Evolutionary conservation across 2,888 invertebrate genomes (phyloP), one percentile per base, ranked within the genome.

Genomic region (Leptogaster cylindrica): DNA sequence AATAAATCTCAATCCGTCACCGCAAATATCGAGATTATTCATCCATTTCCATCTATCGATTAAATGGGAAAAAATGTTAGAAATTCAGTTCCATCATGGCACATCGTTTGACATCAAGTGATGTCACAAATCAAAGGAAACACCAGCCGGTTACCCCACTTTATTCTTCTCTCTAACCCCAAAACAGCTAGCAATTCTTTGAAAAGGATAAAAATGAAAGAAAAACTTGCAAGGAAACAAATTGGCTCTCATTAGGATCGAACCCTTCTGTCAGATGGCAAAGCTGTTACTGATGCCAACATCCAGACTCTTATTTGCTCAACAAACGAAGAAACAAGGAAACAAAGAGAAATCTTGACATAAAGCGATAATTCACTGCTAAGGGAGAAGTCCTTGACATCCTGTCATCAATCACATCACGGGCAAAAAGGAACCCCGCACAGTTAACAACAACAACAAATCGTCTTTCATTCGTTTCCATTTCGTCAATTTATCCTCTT

Each of bases 351-450:
- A 65, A 51, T 51, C 41, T 63, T 52, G 52, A 65, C 65, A 51
- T 36, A 52, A 51, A 52, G 52, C 65, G 51, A 65, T 65, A 65
- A 65, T 65, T 65, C 65, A 65, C 65, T 41, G 46, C 48, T 12
- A 25, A 51, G 48, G 65, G 52, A 51, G 44, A 44, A 65, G 65
- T 65, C 65, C 65, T 65, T 65, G 65, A 65, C 65, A 65, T 65
- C 65, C 65, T 65, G 65, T 65, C 65, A 65, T 65, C 65, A 65
- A 48, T 65, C 65, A 65, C 65, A 51, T 65, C 51, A 65, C 48
- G 65, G 51, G 65, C 51, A 65, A 65, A 65, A 65, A 41, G 52
- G 58, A 41, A 58, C 41, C 25, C 39, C 58, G 58, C 58, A 39
- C 58, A 39, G 58, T 58, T 58, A 58, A 58, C 58, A 27, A 41